Evolutionary conservation across 2,113 vertebrate genomes (phyloP).

Genomic region (Terrapene triunguis): DNA sequence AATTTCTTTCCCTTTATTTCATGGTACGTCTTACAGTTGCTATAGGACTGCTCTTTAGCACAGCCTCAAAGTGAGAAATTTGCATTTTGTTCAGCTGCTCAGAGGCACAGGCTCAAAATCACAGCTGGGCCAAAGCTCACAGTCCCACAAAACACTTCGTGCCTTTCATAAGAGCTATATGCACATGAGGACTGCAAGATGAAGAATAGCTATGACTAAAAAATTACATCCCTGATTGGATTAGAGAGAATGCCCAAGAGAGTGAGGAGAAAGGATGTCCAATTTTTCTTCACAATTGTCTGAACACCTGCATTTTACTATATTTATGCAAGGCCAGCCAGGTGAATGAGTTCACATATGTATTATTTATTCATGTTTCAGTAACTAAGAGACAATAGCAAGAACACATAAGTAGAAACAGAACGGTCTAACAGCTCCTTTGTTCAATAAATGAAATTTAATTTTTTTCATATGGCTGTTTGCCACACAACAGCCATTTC

Average conservation of each 20-base stretch:
- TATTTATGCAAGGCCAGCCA: not conserved
- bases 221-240: constrained; percentile 4
- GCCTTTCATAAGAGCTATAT: not conserved
- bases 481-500: not conserved
- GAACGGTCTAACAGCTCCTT: not conserved
- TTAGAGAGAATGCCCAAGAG: constrained; percentile 25
- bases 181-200: not conserved
- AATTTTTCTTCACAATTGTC: constrained; percentile 13
- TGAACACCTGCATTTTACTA: not conserved
- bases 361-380: not conserved
- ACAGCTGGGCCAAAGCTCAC: not conserved
- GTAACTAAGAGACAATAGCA: not conserved
- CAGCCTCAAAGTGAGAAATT: not conserved
- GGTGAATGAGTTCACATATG: not conserved
- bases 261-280: not conserved
- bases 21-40: constrained; percentile 37
- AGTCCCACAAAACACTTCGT: not conserved
- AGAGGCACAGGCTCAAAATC: constrained; percentile 10
- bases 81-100: not conserved
- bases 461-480: not conserved
- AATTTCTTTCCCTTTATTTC: not conserved
- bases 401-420: constrained; percentile 1
- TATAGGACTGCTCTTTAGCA: not conserved
- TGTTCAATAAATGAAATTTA: not conserved
- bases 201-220: constrained; percentile 11